phyloP scores from a whole-genome alignment of 2,113 vertebrate genomes.

The Megaleporinus macrocephalus region DNA sequence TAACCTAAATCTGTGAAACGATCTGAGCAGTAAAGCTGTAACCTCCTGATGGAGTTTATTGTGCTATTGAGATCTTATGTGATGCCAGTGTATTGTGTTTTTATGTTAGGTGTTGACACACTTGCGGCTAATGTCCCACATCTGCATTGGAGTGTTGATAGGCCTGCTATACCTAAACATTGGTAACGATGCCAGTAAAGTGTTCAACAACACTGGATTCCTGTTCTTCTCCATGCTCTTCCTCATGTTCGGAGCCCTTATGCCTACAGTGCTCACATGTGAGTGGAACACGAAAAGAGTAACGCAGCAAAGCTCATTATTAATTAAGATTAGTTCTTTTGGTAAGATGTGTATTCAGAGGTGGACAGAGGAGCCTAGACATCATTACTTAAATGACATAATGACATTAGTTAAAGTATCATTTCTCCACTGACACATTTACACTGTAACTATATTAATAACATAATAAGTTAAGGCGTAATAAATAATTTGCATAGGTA shows the following conservation, averaged over 20 bases:
- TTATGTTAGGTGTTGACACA: slow-evolving; percentile 91
- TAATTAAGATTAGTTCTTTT: background rate
- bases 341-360: background rate
- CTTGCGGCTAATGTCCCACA: slow-evolving; percentile 92
- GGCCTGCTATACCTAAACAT: slow-evolving; percentile 97
- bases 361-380: background rate
- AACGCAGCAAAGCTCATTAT: background rate
- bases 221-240: slow-evolving; percentile 99
- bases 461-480: too few species aligned
- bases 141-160: slow-evolving; percentile 91
- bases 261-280: slow-evolving; percentile 98
- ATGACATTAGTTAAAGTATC: background rate
- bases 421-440: too few species aligned
- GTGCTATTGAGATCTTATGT: background rate
- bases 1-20: too few species aligned
- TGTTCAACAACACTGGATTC: slow-evolving; percentile 98
- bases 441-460: too few species aligned
- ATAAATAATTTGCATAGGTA: too few species aligned
- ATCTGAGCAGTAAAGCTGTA: too few species aligned
- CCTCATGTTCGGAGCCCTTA: slow-evolving; percentile 96
- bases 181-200: slow-evolving; percentile 93
- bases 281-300: slow-evolving; percentile 64
- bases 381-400: background rate
- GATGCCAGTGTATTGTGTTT: background rate
- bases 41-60: background rate